Conservation (phyloP, 2,888 invertebrate species). For the Pedicia rivosa region DNA sequence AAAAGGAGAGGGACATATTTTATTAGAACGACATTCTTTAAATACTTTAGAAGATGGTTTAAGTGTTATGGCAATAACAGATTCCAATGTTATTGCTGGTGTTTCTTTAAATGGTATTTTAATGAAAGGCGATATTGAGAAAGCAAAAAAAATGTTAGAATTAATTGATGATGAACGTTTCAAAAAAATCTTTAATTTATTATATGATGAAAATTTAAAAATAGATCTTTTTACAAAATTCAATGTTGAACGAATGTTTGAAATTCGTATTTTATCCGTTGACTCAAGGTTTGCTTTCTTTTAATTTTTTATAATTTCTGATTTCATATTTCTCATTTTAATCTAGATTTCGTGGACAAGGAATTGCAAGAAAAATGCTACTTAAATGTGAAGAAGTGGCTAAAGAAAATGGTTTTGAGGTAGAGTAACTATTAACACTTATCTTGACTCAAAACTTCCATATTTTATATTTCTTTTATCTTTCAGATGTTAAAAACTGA, state of each 20-base stretch:
- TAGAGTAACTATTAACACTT: constrained; percentile 20
- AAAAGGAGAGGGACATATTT: constrained; percentile 50
- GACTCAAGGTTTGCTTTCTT: constrained; percentile 24
- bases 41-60: constrained; percentile 57
- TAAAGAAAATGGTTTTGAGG: constrained; percentile 49
- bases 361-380: constrained; percentile 57
- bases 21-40: constrained; percentile 55
- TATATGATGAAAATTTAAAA: constrained; percentile 52
- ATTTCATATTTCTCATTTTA: background rate
- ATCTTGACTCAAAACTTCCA: background rate
- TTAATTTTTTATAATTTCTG: background rate
- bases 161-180: constrained; percentile 50
- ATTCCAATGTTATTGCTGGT: too few species aligned
- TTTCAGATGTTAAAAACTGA: constrained; percentile 60
- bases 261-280: constrained; percentile 67
- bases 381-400: constrained; percentile 49
- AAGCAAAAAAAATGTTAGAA: constrained; percentile 47
- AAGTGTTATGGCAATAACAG: constrained; percentile 52
- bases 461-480: background rate
- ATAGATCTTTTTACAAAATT: constrained; percentile 51
- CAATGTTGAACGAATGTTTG: constrained; percentile 53
- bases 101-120: constrained; percentile 64
- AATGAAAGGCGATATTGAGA: constrained; percentile 52
- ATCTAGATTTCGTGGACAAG: constrained; percentile 46
- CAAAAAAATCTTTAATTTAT: constrained; percentile 60